phyloP scores from a whole-genome alignment of 1,140 invertebrate genomes.

The Bombyx mandarina region DNA sequence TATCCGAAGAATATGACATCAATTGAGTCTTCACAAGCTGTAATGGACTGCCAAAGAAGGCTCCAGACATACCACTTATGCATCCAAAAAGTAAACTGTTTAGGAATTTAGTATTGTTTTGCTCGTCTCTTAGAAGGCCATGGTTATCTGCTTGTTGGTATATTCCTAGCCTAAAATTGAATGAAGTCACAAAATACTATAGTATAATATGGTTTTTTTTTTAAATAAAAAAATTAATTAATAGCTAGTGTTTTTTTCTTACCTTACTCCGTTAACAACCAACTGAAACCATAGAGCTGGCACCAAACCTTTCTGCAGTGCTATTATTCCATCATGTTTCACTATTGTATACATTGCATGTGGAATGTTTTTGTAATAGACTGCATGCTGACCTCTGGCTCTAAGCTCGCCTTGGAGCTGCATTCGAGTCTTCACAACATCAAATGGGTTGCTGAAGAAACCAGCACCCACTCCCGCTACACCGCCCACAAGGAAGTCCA shows the following conservation, averaged over 20 bases:
- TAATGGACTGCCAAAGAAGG: slow-evolving; percentile 76
- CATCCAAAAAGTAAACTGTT: slow-evolving; percentile 61
- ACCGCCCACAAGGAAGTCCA: slow-evolving; percentile 80
- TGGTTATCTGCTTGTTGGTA: slow-evolving; percentile 67
- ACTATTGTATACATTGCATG: slow-evolving; percentile 79
- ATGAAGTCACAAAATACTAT: slow-evolving; percentile 7
- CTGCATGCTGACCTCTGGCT: slow-evolving; percentile 74
- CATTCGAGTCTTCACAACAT: slow-evolving; percentile 86
- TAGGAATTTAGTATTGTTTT: slow-evolving; percentile 50
- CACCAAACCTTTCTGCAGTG: slow-evolving; percentile 81
- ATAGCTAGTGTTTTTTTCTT: slow-evolving; percentile 21
- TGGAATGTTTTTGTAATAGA: slow-evolving; percentile 80
- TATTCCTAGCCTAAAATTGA: slow-evolving; percentile 61
- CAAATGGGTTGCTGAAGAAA: slow-evolving; percentile 81
- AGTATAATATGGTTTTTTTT: slow-evolving; percentile 3
- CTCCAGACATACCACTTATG: slow-evolving; percentile 56
- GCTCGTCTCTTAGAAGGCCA: slow-evolving; percentile 55
- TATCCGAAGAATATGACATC: slow-evolving; percentile 82
- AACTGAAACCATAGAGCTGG: slow-evolving; percentile 78
- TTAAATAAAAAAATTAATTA: slow-evolving; percentile 9
- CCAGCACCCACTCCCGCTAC: slow-evolving; percentile 77
- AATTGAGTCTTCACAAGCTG: slow-evolving; percentile 93
- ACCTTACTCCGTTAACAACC: slow-evolving; percentile 68
- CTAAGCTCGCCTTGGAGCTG: slow-evolving; percentile 91
- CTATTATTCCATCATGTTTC: slow-evolving; percentile 76